A percentile compares a stretch with the other conserved stretches of the same genome.
These are phyloP conservation scores for Andrena bicolor DNA, from an alignment of 2,888 invertebrate genomes.

Conservation along the genomic window DNA sequence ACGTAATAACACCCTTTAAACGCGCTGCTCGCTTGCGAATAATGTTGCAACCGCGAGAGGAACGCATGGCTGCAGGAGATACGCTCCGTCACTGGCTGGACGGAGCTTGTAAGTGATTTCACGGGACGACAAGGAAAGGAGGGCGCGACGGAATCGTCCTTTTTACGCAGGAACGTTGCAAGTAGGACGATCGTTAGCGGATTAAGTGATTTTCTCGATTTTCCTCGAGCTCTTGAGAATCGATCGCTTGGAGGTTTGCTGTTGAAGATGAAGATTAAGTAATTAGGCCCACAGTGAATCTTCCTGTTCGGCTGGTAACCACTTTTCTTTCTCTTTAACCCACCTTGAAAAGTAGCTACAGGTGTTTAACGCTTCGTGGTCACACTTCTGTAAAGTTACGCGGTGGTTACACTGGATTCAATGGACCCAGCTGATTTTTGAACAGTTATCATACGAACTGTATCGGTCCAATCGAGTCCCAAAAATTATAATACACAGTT, in stretches of 20 bases:
- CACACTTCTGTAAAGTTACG: too few species aligned
- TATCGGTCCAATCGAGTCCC: too few species aligned
- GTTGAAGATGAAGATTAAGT: too few species aligned
- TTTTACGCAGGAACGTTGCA: constrained; percentile 12
- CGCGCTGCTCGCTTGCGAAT: constrained; percentile 62
- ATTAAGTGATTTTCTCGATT: background rate
- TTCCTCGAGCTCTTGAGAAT: background rate
- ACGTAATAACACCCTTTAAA: constrained; percentile 80
- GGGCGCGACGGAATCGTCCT: constrained; percentile 9
- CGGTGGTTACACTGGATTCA: too few species aligned
- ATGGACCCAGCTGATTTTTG: too few species aligned
- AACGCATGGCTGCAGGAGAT: constrained; percentile 44
- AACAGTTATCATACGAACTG: too few species aligned
- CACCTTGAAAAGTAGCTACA: too few species aligned
- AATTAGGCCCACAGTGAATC: too few species aligned
- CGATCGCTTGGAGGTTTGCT: background rate
- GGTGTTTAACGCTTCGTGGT: too few species aligned
- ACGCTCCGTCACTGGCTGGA: constrained; percentile 41
- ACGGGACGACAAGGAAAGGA: constrained; percentile 43
- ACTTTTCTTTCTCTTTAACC: too few species aligned
- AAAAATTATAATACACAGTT: too few species aligned
- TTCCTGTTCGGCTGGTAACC: too few species aligned
- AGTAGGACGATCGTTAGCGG: constrained; percentile 10
- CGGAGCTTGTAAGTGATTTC: constrained; percentile 65
- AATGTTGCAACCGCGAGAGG: constrained; percentile 66